Percentiles rank a stretch among this genome's conserved stretches.
phyloP scores from a whole-genome alignment of 2,888 invertebrate species.

The Drosophila picticornis region DNA sequence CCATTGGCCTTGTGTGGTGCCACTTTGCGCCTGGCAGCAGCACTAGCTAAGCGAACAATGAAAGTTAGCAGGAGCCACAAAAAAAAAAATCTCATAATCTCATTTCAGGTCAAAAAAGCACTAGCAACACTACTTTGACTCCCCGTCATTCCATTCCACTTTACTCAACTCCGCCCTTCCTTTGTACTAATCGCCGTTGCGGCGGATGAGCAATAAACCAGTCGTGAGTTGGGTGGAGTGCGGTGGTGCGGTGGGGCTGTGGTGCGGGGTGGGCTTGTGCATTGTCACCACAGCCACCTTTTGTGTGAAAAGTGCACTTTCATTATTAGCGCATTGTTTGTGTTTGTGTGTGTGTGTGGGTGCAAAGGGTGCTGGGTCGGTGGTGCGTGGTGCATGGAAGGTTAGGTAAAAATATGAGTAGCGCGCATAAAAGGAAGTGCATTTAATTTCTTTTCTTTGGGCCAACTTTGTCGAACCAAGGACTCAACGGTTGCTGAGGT shows the following conservation, averaged over 20 bases:
- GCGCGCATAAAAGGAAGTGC: slow-evolving; percentile 78
- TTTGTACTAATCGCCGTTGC: slow-evolving; percentile 71
- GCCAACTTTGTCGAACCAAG: slow-evolving; percentile 28
- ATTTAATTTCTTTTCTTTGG: slow-evolving; percentile 80
- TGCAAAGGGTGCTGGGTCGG: neutral
- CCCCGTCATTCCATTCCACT: neutral
- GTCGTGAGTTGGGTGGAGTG: slow-evolving; percentile 39
- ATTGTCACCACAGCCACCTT: slow-evolving; percentile 74
- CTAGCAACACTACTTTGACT: slow-evolving; percentile 12
- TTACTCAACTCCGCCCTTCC: neutral
- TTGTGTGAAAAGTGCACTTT: slow-evolving; percentile 81
- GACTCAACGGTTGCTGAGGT: slow-evolving; percentile 2
- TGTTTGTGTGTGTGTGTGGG: neutral
- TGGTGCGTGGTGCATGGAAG: neutral
- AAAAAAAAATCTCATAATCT: slow-evolving; percentile 70
- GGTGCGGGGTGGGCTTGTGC: neutral
- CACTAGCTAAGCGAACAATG: slow-evolving; percentile 50
- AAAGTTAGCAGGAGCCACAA: slow-evolving; percentile 70
- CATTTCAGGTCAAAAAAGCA: slow-evolving; percentile 50
- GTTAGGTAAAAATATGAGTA: slow-evolving; percentile 66
- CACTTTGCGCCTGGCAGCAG: slow-evolving; percentile 14
- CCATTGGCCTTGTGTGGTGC: slow-evolving; percentile 56
- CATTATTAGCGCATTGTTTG: slow-evolving; percentile 78
- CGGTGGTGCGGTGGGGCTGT: neutral
- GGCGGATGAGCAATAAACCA: slow-evolving; percentile 77